A percentile compares a stretch with the other conserved stretches of the same genome.
phyloP scores from a whole-genome alignment of 2,888 invertebrate genomes.

The Campaea margaritaria region DNA sequence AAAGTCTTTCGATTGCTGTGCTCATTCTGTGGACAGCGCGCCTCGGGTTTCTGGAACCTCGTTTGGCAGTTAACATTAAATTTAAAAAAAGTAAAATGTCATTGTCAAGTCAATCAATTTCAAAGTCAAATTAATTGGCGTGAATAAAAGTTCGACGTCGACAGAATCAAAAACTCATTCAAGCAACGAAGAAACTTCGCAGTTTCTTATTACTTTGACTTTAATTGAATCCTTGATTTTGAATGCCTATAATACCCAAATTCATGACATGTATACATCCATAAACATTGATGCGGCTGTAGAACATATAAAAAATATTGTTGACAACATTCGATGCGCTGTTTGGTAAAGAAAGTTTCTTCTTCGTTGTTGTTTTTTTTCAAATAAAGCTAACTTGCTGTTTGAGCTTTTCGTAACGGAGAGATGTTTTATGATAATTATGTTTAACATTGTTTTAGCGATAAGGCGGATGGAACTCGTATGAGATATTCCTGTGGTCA shows the following conservation, averaged over 20 bases:
- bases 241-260: neutral
- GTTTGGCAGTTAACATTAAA: no score
- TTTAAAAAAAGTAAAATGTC: neutral
- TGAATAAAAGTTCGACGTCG: neutral
- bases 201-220: no score
- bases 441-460: slow-evolving; percentile 53
- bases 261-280: slow-evolving; percentile 51
- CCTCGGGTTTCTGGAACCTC: no score
- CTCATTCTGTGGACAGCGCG: no score
- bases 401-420: no score
- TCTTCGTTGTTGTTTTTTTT: no score
- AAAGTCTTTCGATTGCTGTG: no score
- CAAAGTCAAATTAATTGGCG: neutral
- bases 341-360: slow-evolving; percentile 57
- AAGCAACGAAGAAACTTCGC: no score
- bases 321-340: slow-evolving; percentile 62
- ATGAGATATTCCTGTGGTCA: slow-evolving; percentile 72
- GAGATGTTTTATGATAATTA: neutral
- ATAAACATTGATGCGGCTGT: slow-evolving; percentile 51
- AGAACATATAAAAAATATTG: slow-evolving; percentile 58
- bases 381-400: no score
- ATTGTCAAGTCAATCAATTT: neutral
- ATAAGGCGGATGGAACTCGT: slow-evolving; percentile 57
- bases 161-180: neutral
- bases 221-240: neutral